These are phyloP conservation scores for Setophaga petechia DNA, from an alignment of 2,113 vertebrate species.

Conservation along the genomic window DNA sequence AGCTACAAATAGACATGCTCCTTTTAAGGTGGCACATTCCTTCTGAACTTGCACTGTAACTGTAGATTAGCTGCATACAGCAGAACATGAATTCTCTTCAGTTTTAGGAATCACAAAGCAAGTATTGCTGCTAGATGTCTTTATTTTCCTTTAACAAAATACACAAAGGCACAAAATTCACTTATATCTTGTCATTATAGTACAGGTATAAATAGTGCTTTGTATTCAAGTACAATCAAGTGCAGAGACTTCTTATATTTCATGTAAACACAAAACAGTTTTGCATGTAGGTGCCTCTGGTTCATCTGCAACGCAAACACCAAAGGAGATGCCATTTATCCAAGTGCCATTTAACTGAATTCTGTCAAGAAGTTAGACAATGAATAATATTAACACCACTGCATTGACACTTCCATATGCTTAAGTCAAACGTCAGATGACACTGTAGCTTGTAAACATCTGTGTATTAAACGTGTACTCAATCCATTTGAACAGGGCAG, in stretches of 20 bases:
- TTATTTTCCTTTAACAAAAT: conserved; percentile 82
- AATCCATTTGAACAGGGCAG: conserved; percentile 48
- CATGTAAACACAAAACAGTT: conserved; percentile 83
- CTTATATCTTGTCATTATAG: conserved; percentile 70
- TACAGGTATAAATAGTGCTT: conserved; percentile 83
- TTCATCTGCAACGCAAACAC: conserved; percentile 64
- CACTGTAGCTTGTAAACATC: conserved; percentile 66
- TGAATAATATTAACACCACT: conserved; percentile 52
- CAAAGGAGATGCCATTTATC: conserved; percentile 65
- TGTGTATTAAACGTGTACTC: conserved; percentile 56
- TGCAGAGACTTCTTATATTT: conserved; percentile 76
- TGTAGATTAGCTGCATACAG: not conserved
- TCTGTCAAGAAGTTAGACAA: conserved; percentile 65
- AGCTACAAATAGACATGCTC: not conserved
- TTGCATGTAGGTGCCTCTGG: conserved; percentile 67
- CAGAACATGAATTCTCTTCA: not conserved
- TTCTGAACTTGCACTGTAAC: not conserved
- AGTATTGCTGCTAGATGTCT: conserved; percentile 66
- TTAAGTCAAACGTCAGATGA: conserved; percentile 61
- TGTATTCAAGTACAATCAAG: conserved; percentile 83
- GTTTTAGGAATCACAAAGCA: conserved; percentile 40
- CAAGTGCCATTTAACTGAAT: conserved; percentile 57
- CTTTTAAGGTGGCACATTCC: not conserved
- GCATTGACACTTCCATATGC: conserved; percentile 45
- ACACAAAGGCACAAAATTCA: conserved; percentile 76